Evolutionary conservation across 2,113 vertebrate species (phyloP), one percentile per base, ranked within the genome.

Genomic region (Lethenteron camtschaticum): DNA sequence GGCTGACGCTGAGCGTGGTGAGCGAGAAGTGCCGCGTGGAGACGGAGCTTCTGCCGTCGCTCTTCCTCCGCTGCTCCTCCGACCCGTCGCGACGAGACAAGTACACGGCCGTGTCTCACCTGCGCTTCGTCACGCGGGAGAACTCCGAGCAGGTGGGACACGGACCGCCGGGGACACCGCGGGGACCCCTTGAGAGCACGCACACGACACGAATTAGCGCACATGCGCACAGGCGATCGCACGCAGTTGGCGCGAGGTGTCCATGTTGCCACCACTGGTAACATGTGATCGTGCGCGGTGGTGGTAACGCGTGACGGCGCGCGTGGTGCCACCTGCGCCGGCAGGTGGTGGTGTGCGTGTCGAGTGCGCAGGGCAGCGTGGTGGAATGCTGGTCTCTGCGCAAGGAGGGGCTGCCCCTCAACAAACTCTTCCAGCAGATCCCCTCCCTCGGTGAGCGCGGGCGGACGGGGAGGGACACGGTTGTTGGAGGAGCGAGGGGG

Each of bases 111-210:
- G 86, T 99, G 76, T 96, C 91, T 0, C 94, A 99, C 78, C 84
- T 99, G 57, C 92, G 89, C 24, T 99, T 96, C 80, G 84, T 99
- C 11, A 91, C 94, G n/a, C 76, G 88, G 0, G 94, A 99, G 77
- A 97, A 92, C 83, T 95, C 91, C 0, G 92, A 96, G 74, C 92
- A 96, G 88, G 91, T 92, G 74, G 78, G n/a, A n/a, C n/a, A n/a
- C n/a, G n/a, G n/a, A n/a, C n/a, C n/a, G n/a, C n/a, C n/a, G n/a
- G n/a, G n/a, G 80, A 41, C 41, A 41, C 41, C 41, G 5, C 41
- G 41, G 41, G 41, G 41, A 41, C 41, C 41, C 41, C 41, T 41
- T 7, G 41, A 41, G 41, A 41, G 41, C 41, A 41, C 41, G 4
- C 41, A 6, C 41, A 41, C 41, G 7, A 41, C 41, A 5, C 41